Base-by-base conservation (phyloP, 2,888 invertebrate genomes). In the Drosophila neonasuta region DNA sequence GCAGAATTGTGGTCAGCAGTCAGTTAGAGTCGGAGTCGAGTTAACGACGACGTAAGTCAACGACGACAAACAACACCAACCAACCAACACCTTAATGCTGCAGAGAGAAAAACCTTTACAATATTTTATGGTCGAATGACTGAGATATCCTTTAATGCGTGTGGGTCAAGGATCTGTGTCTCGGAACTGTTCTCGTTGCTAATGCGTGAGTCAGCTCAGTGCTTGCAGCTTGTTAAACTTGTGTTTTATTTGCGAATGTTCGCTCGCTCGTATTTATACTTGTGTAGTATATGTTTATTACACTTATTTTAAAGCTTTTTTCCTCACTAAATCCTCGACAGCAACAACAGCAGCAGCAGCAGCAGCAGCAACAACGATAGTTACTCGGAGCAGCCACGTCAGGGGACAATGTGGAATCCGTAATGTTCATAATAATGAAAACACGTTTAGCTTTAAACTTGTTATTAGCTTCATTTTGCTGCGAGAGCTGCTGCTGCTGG, bases 361-460 rank as follows among this genome's bases (percentile, higher is more conserved):
- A 62, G 34, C 55, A 46, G 39, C 34, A 58, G 49, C 29, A 48
- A 45, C 34, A 34, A 46, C 29, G 39, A 51, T 51, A 36, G 36
- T 24, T 24, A 13, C 44, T 30, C 34, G 15, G 15, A 30, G 34
- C 32, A 29, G 44, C 13, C 20, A 41, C 54, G 48, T 56, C 63
- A 3, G 29, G 67, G 67, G 51, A 64, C 51, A 59, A 50, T 56
- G 54, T 59, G 59, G 50, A 75, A 79, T 83, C 73, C 69, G 72
- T 80, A 74, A 83, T 86, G 81, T 77, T 81, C 77, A 81, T 80
- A 77, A 79, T 87, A 78, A 81, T 83, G 80, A 75, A 79, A 85
- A 79, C 77, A 83, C 80, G 83, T 87, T 85, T 80, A 76, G 81
- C 87, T 87, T 85, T 80, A 80, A 84, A 80, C 79, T 87, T 83